Evolutionary conservation across 2,113 vertebrate species (phyloP), one percentile per base, ranked within the genome.

Genomic region (Nettapus auritus): DNA sequence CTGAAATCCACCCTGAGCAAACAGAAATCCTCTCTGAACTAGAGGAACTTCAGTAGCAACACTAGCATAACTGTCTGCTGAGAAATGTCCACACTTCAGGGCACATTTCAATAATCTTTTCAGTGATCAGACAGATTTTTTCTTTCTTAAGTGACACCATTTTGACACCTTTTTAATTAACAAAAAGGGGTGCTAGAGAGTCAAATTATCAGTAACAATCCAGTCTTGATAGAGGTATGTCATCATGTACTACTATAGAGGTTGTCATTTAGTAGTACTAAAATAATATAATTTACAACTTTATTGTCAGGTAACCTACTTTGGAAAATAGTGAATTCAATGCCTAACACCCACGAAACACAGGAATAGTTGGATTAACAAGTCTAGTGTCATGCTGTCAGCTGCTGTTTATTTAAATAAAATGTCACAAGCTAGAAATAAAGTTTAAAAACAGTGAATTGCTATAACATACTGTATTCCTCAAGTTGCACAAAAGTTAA

Each of bases 381-480:
- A 98, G 92, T 96, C 91, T 97, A 95, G 81, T 97, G 97, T 97
- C 97, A 96, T 96, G 94, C 93, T 97, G 97, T 98, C 97, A 98
- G 96, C 96, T 98, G 97, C 96, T 98, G 97, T 98, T 98, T 98
- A 97, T 98, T 98, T 97, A 98, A 97, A 98, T 96, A 97, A 98
- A 98, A 98, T 97, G 98, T 97, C 98, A 98, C 95, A 95, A 97
- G 96, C 97, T 96, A 98, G 97, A 98, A 98, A 98, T 98, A 98
- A 97, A 97, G 97, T 97, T 96, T 96, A 94, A 97, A 98, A 98
- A 96, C 69, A 96, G 69, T 34, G 86, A 93, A 95, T 93, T 97
- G 95, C 88, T 94, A 91, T 91, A 97, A 96, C 91, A 96, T 83
- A 90, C 94, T 90, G 89, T 92, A 94, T 91, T 97, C 97, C 88